Evolutionary conservation across 2,113 vertebrate genomes (phyloP).

Genomic region (Stomatorhinus ivindoensis): DNA sequence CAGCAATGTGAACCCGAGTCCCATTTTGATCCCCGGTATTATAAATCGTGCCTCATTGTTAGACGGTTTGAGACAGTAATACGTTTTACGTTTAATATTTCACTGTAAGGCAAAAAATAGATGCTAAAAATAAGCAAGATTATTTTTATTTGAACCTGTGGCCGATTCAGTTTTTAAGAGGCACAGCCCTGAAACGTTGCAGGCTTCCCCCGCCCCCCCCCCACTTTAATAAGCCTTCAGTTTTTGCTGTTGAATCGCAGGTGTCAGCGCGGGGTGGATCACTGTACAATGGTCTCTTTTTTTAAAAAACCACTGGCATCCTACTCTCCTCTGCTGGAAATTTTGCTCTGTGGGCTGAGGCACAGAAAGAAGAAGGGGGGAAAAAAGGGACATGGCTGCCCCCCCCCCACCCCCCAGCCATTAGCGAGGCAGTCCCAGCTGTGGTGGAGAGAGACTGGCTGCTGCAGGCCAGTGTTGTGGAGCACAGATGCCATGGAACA

Average conservation of each 20-base stretch:
- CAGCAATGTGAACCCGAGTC: not conserved
- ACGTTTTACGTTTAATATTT: not conserved
- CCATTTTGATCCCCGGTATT: not conserved
- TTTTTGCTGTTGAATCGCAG: not conserved
- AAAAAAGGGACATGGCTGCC: not conserved
- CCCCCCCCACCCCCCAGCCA: not conserved
- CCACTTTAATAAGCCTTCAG: not conserved
- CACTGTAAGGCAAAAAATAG: not conserved
- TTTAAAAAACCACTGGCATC: conserved; percentile 1
- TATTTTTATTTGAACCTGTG: not conserved
- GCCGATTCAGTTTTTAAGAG: not conserved
- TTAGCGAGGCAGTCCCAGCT: not conserved
- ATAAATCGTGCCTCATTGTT: not conserved
- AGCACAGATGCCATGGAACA: not conserved
- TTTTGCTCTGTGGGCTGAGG: not conserved
- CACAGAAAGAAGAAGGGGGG: not conserved
- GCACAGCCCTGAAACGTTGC: not conserved
- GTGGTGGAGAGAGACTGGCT: not conserved
- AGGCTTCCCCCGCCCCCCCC: not conserved
- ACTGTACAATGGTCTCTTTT: conserved; percentile 3
- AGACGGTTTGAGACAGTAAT: not conserved
- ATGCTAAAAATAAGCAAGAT: not conserved
- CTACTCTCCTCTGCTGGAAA: conserved; percentile 1
- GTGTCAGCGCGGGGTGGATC: not conserved
- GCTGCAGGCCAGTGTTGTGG: not conserved